A percentile compares a stretch with the other conserved stretches of the same genome.
These are phyloP conservation scores for Galeopterus variegatus DNA, from an alignment of 2,113 vertebrate genomes.

Conservation along the genomic window DNA sequence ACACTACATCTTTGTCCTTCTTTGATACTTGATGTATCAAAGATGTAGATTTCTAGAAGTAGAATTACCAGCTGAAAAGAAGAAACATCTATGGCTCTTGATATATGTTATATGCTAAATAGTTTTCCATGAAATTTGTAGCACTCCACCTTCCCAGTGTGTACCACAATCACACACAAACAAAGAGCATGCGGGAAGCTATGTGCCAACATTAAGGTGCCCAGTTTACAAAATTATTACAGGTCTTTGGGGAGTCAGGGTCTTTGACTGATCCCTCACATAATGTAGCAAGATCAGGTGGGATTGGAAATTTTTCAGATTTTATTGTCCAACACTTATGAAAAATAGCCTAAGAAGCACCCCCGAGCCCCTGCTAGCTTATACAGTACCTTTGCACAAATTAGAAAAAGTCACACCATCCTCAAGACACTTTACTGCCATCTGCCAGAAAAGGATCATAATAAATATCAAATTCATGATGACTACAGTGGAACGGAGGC, in stretches of 20 bases:
- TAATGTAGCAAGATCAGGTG: background rate
- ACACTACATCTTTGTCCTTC: background rate
- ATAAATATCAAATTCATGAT: background rate
- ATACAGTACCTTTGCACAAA: background rate
- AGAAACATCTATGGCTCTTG: background rate
- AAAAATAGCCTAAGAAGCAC: background rate
- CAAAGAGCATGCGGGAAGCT: background rate
- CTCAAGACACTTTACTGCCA: background rate
- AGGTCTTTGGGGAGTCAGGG: background rate
- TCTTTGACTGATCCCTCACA: background rate
- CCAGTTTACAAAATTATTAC: background rate
- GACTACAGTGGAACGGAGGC: background rate
- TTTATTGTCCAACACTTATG: background rate
- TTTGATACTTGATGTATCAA: background rate
- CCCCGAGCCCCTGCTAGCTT: background rate
- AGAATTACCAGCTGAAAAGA: background rate
- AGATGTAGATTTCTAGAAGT: background rate
- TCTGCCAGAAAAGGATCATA: background rate
- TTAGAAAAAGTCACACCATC: slow-evolving; percentile 23
- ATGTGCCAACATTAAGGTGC: background rate
- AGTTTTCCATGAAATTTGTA: background rate
- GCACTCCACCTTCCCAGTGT: background rate
- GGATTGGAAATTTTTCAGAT: background rate
- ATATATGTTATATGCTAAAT: background rate
- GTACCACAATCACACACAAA: background rate